Percentiles rank a stretch among this genome's conserved stretches.
Evolutionary conservation across 37 sponge, comb jelly and placozoan genomes (phyloP).

Genomic region (Beroe forskalii): DNA sequence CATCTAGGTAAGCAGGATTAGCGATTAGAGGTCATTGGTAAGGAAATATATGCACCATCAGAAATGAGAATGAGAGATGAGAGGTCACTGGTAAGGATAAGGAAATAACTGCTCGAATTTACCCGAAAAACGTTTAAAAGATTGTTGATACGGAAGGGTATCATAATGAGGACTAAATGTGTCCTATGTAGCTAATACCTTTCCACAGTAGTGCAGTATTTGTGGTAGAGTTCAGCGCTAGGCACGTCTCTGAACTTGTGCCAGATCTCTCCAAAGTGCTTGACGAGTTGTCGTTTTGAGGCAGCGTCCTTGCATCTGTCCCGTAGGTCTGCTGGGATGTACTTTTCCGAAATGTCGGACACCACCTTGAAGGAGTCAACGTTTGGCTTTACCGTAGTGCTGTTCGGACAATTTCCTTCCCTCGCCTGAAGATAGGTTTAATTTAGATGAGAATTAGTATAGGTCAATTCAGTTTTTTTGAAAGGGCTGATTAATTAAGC

Average conservation of each 20-base stretch:
- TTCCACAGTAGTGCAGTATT: constrained; percentile 40
- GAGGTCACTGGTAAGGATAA: too few relatives aligned
- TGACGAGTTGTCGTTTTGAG: background rate
- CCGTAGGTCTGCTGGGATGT: background rate
- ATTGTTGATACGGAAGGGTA: too few relatives aligned
- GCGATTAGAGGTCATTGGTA: too few relatives aligned
- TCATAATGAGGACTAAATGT: too few relatives aligned
- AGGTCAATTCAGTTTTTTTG: too few relatives aligned
- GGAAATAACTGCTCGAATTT: background rate
- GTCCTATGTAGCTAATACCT: too few relatives aligned
- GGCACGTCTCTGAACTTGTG: constrained; percentile 33
- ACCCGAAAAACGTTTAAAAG: too few relatives aligned
- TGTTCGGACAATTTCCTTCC: constrained; percentile 13
- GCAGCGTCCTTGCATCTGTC: background rate
- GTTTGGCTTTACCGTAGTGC: background rate
- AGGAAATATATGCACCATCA: too few relatives aligned
- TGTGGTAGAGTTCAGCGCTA: background rate
- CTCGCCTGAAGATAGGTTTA: background rate
- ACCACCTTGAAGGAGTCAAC: background rate
- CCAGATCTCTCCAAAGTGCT: constrained; percentile 52
- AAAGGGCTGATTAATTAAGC: too few relatives aligned
- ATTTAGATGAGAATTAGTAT: too few relatives aligned
- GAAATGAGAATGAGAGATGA: too few relatives aligned
- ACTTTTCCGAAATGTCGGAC: background rate
- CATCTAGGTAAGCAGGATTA: constrained; percentile 8